Conservation (phyloP, 2,113 vertebrate species). For the Mesoclemmys tuberculata region DNA sequence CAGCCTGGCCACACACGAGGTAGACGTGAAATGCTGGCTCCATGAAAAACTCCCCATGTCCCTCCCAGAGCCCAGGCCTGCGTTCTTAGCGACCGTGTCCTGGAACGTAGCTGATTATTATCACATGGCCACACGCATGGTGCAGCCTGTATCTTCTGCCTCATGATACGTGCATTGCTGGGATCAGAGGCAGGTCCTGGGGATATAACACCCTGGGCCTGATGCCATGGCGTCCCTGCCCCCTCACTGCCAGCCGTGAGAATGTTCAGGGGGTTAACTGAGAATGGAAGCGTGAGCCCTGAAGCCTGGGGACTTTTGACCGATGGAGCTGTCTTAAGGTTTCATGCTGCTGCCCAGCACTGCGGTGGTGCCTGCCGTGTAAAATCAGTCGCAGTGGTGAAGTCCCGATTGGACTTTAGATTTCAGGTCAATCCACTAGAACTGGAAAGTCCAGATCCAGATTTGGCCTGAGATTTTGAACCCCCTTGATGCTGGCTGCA, state of each 20-base stretch:
- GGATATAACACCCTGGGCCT: background rate
- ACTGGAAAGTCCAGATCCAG: background rate
- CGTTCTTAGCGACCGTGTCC: background rate
- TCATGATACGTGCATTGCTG: background rate
- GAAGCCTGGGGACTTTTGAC: background rate
- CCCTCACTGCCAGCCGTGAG: background rate
- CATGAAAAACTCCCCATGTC: background rate
- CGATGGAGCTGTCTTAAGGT: background rate
- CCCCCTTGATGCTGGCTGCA: accelerated
- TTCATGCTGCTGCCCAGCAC: background rate
- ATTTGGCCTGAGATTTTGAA: background rate
- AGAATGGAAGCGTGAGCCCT: background rate
- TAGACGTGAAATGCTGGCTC: background rate
- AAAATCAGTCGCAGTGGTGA: background rate
- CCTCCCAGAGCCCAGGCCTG: background rate
- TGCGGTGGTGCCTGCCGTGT: background rate
- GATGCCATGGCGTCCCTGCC: background rate
- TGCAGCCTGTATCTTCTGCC: background rate
- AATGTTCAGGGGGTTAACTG: background rate
- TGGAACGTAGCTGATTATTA: background rate
- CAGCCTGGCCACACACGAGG: background rate
- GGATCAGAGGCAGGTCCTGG: background rate
- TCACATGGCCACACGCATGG: background rate
- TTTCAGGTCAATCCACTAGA: background rate
- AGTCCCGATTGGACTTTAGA: background rate